Conservation (phyloP, 2,888 invertebrate genomes). For the Tipula unca region DNA sequence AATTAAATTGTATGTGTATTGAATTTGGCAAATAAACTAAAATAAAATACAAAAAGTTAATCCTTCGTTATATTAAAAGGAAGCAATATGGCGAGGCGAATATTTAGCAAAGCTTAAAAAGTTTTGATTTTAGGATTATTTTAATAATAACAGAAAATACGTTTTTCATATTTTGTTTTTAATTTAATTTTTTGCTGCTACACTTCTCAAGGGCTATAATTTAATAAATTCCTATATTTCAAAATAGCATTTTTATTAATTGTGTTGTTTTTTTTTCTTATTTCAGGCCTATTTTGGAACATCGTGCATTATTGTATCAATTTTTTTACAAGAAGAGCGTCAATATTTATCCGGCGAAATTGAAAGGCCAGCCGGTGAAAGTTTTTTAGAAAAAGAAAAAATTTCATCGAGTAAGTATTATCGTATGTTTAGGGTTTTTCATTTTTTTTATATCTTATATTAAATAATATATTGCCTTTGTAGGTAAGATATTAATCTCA, state of each 20-base stretch:
- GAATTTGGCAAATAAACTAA: background rate
- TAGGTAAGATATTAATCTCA: too few relatives aligned
- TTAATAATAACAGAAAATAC: background rate
- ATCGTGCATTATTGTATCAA: conserved; percentile 54
- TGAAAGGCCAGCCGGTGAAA: conserved; percentile 47
- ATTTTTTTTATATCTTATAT: too few relatives aligned
- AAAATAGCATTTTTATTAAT: background rate
- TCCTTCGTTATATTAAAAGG: background rate
- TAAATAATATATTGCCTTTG: too few relatives aligned
- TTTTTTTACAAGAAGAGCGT: conserved; percentile 57
- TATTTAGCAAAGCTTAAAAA: background rate
- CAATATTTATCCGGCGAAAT: conserved; percentile 53
- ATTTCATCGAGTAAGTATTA: conserved; percentile 35
- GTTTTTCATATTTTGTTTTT: background rate
- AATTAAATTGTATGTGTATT: background rate
- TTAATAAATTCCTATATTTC: background rate
- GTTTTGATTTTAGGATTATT: background rate
- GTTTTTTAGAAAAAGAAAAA: conserved; percentile 49
- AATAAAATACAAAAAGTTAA: background rate
- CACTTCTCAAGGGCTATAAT: background rate
- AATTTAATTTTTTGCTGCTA: background rate
- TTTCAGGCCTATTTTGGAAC: conserved; percentile 61
- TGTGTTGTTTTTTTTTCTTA: background rate
- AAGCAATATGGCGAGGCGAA: background rate
- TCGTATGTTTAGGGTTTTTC: too few relatives aligned